These are phyloP conservation scores for Polylopha cassiicola DNA, from an alignment of 2,888 invertebrate species.

Conservation along the genomic window DNA sequence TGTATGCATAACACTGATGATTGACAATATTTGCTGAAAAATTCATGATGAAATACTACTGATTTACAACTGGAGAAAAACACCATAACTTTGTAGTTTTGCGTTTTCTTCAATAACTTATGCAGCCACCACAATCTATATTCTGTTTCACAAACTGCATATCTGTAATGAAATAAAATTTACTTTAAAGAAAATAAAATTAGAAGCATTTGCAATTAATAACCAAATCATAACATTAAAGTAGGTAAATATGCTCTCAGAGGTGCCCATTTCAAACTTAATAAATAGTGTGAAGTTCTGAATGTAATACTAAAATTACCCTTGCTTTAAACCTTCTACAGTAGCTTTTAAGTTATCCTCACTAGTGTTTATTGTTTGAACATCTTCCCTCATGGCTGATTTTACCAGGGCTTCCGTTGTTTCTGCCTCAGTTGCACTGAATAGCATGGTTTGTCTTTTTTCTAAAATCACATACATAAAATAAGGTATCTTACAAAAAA, in stretches of 20 bases:
- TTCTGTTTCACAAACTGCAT: slow-evolving; percentile 95
- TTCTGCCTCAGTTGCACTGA: slow-evolving; percentile 95
- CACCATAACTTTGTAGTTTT: slow-evolving; percentile 94
- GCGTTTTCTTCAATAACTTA: slow-evolving; percentile 95
- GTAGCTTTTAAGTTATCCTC: slow-evolving; percentile 88
- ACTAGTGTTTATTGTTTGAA: slow-evolving; percentile 93
- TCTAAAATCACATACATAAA: too few relatives aligned
- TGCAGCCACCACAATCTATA: slow-evolving; percentile 94
- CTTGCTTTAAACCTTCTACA: slow-evolving; percentile 89
- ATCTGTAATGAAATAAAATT: slow-evolving; percentile 74
- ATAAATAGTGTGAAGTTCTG: too few relatives aligned
- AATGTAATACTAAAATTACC: too few relatives aligned
- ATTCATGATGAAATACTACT: slow-evolving; percentile 94
- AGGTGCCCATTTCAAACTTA: too few relatives aligned
- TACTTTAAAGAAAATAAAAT: too few relatives aligned
- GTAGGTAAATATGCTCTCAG: too few relatives aligned
- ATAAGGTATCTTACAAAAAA: too few relatives aligned
- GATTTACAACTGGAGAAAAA: slow-evolving; percentile 98
- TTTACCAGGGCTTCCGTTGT: slow-evolving; percentile 92
- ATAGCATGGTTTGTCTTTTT: slow-evolving; percentile 96
- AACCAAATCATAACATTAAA: too few relatives aligned
- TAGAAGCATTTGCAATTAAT: too few relatives aligned
- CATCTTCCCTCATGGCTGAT: slow-evolving; percentile 92
- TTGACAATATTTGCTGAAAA: slow-evolving; percentile 92
- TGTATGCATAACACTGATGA: slow-evolving; percentile 95